These are phyloP conservation scores for Halictus ligatus DNA, from an alignment of 2,888 invertebrate genomes.

Conservation along the genomic window DNA sequence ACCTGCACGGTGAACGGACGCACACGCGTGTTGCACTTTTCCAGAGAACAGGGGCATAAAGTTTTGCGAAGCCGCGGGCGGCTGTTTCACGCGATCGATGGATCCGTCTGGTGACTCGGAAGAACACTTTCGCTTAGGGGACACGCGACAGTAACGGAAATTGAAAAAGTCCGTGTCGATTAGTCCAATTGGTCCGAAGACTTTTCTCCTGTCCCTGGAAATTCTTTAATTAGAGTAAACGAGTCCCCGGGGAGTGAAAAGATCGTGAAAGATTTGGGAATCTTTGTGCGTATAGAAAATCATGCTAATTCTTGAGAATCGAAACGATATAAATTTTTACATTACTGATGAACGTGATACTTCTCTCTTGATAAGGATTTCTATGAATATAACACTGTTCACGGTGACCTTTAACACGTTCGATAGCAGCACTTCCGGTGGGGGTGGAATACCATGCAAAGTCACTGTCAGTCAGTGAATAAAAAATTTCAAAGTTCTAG, in stretches of 20 bases:
- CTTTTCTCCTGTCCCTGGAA: background rate
- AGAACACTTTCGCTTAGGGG: constrained; percentile 35
- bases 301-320: background rate
- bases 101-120: constrained; percentile 27
- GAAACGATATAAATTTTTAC: background rate
- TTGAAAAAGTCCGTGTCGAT: constrained; percentile 56
- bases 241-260: background rate
- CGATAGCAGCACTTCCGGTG: too few species aligned
- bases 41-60: constrained; percentile 31
- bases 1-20: constrained; percentile 1
- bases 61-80: constrained; percentile 27
- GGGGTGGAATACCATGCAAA: too few species aligned
- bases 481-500: background rate
- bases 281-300: background rate
- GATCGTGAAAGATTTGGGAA: background rate
- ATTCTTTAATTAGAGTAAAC: background rate
- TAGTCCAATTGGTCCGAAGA: constrained; percentile 38
- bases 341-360: too few species aligned
- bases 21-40: background rate
- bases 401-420: too few species aligned
- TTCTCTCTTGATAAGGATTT: too few species aligned
- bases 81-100: constrained; percentile 50
- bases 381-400: too few species aligned
- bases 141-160: constrained; percentile 41
- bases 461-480: too few species aligned